Evolutionary conservation across 2,113 vertebrate genomes (phyloP).

Genomic region (Pithys albifrons): DNA sequence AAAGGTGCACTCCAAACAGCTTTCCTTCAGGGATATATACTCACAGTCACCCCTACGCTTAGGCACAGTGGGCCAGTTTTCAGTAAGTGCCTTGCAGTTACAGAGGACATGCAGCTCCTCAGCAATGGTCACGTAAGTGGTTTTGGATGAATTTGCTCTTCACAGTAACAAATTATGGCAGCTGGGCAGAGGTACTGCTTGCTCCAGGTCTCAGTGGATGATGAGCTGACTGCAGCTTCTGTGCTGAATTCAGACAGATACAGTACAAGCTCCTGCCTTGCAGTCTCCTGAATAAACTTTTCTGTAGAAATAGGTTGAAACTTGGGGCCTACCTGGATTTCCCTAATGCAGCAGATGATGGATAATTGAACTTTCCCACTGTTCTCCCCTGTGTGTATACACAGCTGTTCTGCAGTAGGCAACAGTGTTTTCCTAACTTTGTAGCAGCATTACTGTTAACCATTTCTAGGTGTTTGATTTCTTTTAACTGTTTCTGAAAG

Average conservation of each 20-base stretch:
- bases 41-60: neutral
- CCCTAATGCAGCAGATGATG: neutral
- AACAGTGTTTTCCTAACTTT: neutral
- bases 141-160: neutral
- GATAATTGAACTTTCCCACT: neutral
- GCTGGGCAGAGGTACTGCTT: neutral
- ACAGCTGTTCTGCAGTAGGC: neutral
- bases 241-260: neutral
- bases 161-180: rapidly evolving
- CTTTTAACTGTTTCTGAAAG: neutral
- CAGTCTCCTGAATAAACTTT: neutral
- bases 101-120: neutral
- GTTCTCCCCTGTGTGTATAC: neutral
- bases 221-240: neutral
- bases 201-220: neutral
- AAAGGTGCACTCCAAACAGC: too few species aligned
- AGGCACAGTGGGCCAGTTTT: rapidly evolving
- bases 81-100: neutral
- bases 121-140: neutral
- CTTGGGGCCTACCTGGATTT: neutral
- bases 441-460: neutral
- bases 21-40: too few species aligned
- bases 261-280: neutral
- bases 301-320: neutral
- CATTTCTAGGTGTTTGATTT: neutral